Conservation (phyloP, 2,797 vertebrate genomes). For the Ficedula albicollis region DNA sequence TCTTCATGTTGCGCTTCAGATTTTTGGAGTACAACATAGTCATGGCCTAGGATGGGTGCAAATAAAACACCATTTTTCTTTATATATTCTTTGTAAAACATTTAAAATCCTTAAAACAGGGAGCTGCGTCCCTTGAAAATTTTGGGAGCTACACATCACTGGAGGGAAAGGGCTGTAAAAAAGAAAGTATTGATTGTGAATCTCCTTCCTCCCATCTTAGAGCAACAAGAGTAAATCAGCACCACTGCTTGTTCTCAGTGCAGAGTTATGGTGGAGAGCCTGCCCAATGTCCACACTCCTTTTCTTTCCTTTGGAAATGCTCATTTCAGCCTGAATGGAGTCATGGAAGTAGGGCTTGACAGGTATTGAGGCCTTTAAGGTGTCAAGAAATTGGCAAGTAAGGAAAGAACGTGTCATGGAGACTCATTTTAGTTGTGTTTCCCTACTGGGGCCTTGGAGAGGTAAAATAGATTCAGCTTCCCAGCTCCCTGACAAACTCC, state of each 20-base stretch:
- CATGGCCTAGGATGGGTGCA: no score
- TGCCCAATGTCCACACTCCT: neutral
- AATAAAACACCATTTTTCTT: neutral
- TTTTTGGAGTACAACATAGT: neutral
- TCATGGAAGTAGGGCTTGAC: constrained; percentile 75
- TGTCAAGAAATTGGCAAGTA: neutral
- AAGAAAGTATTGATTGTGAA: accelerated
- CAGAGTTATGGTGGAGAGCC: neutral
- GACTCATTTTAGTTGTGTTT: neutral
- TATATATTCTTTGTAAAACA: accelerated
- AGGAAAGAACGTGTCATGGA: neutral
- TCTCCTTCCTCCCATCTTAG: accelerated
- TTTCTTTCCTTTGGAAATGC: neutral
- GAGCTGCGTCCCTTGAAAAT: neutral
- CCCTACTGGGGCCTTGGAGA: accelerated
- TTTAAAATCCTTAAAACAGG: no score
- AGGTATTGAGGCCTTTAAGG: neutral
- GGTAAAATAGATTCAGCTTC: neutral
- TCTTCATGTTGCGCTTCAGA: accelerated
- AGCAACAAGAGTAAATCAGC: accelerated
- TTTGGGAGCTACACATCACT: accelerated
- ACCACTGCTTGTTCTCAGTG: accelerated
- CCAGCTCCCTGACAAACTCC: neutral
- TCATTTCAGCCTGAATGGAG: neutral
- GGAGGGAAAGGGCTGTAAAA: neutral